Percentiles rank a stretch among this genome's conserved stretches.
Evolutionary conservation across 2,888 invertebrate species (phyloP).

Genomic region (Ferrisia virgata): DNA sequence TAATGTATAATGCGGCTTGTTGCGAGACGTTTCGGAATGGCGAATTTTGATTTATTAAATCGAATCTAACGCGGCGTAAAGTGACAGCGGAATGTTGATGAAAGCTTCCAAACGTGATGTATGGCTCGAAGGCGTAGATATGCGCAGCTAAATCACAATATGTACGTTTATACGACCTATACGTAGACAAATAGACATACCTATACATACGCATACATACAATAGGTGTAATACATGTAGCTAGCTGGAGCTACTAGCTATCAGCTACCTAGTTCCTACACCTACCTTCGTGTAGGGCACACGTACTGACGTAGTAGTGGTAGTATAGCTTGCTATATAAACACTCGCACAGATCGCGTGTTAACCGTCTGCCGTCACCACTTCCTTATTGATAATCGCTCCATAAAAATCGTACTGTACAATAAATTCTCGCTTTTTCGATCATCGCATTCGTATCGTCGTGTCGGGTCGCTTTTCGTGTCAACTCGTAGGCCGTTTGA

Average conservation of each 20-base stretch:
- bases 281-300: too few relatives aligned
- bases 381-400: slow-evolving; percentile 5
- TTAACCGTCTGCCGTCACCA: neutral
- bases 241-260: too few relatives aligned
- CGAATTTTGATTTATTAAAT: slow-evolving; percentile 17
- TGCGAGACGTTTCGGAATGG: neutral
- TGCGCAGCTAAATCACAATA: neutral
- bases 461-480: neutral
- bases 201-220: too few relatives aligned
- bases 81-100: slow-evolving; percentile 17
- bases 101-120: slow-evolving; percentile 1
- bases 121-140: slow-evolving; percentile 14
- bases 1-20: neutral
- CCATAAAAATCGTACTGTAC: neutral
- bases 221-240: too few relatives aligned
- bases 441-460: neutral
- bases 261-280: too few relatives aligned
- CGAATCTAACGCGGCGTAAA: neutral
- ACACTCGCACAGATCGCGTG: neutral
- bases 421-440: neutral
- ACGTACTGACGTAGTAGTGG: neutral
- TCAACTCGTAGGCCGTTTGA: neutral
- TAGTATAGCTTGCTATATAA: neutral
- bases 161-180: too few relatives aligned
- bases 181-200: too few relatives aligned